A percentile compares a stretch with the other conserved stretches of the same genome.
phyloP scores from a whole-genome alignment of 2,113 vertebrate species.

The Tretioscincus oriximinensis region DNA sequence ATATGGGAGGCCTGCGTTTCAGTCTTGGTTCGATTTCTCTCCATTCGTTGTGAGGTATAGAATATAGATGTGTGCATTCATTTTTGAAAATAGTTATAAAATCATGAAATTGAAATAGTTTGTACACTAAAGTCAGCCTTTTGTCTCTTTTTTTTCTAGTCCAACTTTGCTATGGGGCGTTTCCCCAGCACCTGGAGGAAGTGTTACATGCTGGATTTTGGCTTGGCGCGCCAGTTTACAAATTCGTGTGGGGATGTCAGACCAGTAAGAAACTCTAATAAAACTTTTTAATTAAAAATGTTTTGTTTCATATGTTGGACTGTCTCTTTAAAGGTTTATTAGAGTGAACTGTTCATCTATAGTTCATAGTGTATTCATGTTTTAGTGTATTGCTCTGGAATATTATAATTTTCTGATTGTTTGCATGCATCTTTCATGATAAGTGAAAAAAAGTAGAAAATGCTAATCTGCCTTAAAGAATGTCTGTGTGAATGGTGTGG shows the following conservation, averaged over 20 bases:
- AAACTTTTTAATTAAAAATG: conserved; percentile 9
- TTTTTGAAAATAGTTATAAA: background rate
- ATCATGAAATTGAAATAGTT: background rate
- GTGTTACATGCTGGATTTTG: conserved; percentile 99
- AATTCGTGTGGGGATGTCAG: conserved; percentile 97
- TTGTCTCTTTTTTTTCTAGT: conserved; percentile 75
- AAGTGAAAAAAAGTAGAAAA: no score
- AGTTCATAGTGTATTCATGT: no score
- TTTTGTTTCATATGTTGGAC: conserved; percentile 24
- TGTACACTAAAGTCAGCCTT: background rate
- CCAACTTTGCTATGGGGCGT: conserved; percentile 98
- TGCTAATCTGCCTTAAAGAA: no score
- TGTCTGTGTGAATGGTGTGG: no score
- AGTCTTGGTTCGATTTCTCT: no score
- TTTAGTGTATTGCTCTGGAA: no score
- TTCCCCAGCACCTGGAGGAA: conserved; percentile 96
- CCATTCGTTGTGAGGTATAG: background rate
- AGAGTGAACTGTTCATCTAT: no score
- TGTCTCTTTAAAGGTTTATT: no score
- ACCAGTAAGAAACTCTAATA: conserved; percentile 82
- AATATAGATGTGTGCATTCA: background rate
- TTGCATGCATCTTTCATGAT: no score
- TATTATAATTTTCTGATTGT: no score
- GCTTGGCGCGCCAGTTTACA: conserved; percentile 97
- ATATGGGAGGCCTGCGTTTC: background rate